Evolutionary conservation across 2,888 invertebrate species (phyloP), one percentile per base, ranked within the genome.

Genomic region (Calliphora vomitoria): DNA sequence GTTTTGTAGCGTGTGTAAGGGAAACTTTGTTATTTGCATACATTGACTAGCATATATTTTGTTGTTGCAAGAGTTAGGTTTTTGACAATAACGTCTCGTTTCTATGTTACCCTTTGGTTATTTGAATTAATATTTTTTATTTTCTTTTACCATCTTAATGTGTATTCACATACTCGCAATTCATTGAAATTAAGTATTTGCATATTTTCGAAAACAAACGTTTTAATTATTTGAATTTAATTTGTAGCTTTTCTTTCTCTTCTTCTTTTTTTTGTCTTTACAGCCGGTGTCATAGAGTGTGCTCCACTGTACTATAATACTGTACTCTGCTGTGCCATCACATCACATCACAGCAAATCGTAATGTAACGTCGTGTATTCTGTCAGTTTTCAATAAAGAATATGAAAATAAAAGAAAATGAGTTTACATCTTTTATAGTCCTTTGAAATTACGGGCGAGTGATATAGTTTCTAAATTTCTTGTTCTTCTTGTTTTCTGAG

Each of bases 391-490:
- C 10, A 58, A 60, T 41, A n/a, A 55, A 55, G 10, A 55, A 18
- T 80, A 62, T 60, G 31, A 41, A 53, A 69, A 80, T 44, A 64
- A 38, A 25, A 3, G 18, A 35, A 62, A 69, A 31, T 50, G 20
- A 20, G 53, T 62, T 60, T 35, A 44, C 10, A 53, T 62, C 62
- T 35, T 68, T 68, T 13, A 60, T 50, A 50, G 50, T 66, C 53
- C 18, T 80, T 83, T 74, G 18, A 66, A 74, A 74, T 74, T 60
- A 68, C 53, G 53, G 50, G 41, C 74, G 38, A 72, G 50, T 74
- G 84, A 50, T 74, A 47, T 3, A 58, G 25, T 72, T 74, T 66
- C 25, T 13, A 4, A 71, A 53, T 35, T 64, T 11, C 44, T 50
- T 71, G 8, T 71, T 76, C 41, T 71, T 66, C 11, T 68, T 58